A percentile compares a stretch with the other conserved stretches of the same genome.
Evolutionary conservation across 2,888 invertebrate species (phyloP).

Genomic region (Watsonalla binaria): DNA sequence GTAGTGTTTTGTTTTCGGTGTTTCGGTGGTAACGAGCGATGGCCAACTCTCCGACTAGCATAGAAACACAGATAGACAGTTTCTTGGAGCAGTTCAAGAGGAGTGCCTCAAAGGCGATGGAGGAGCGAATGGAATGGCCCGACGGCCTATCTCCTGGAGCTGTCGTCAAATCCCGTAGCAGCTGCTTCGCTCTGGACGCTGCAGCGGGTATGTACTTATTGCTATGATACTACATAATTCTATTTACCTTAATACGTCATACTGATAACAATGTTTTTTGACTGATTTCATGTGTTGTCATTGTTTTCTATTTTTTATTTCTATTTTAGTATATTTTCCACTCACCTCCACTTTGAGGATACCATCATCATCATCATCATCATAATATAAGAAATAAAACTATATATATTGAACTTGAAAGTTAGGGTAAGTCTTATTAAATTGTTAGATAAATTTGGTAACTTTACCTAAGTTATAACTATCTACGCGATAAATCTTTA

Average conservation of each 20-base stretch:
- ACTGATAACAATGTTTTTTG: no score
- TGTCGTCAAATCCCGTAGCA: conserved; percentile 72
- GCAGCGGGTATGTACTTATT: conserved; percentile 54
- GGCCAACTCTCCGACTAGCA: conserved; percentile 83
- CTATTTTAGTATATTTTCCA: no score
- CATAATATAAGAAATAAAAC: no score
- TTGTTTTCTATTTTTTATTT: no score
- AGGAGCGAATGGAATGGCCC: conserved; percentile 78
- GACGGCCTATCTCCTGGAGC: conserved; percentile 65
- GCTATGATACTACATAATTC: background rate
- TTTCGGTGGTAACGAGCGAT: conserved; percentile 72
- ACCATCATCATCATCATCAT: no score
- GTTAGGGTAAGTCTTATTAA: no score
- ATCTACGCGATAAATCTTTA: no score
- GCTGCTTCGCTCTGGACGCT: conserved; percentile 68
- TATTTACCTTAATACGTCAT: background rate
- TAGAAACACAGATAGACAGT: conserved; percentile 91
- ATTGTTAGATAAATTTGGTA: no score
- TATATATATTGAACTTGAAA: no score
- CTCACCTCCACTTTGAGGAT: no score
- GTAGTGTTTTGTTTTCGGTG: conserved; percentile 69
- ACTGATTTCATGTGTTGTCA: no score
- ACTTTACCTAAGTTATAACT: no score
- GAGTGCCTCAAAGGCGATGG: conserved; percentile 88
- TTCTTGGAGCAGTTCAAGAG: conserved; percentile 90